A percentile compares a stretch with the other conserved stretches of the same genome.
phyloP scores from a whole-genome alignment of 2,888 invertebrate genomes.

The Philonicus albiceps region DNA sequence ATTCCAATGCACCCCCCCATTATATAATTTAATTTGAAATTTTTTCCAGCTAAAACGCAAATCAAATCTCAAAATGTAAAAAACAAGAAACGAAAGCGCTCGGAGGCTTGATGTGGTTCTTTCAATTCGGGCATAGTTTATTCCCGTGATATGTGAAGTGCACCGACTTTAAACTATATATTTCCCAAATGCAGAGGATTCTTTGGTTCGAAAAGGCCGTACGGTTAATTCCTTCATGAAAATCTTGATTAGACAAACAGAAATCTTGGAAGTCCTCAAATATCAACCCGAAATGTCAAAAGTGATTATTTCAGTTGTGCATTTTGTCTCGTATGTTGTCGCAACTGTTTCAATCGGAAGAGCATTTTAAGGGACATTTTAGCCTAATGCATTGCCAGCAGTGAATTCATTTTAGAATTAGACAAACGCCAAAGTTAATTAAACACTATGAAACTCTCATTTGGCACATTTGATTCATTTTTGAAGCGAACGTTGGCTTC shows the following conservation, averaged over 20 bases:
- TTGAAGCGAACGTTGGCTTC: too few species aligned
- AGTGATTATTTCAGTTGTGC: neutral
- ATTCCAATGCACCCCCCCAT: conserved; percentile 92
- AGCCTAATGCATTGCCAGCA: neutral
- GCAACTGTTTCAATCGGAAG: neutral
- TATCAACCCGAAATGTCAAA: conserved; percentile 20
- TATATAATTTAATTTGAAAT: conserved; percentile 56
- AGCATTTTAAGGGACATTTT: neutral
- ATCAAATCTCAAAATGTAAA: conserved; percentile 30
- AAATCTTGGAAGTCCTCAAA: neutral
- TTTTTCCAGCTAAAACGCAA: neutral
- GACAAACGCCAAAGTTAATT: neutral
- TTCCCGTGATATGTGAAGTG: conserved; percentile 17
- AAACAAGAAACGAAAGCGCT: conserved; percentile 22
- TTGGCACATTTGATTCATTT: too few species aligned
- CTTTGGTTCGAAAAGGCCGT: neutral
- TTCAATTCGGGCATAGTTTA: conserved; percentile 38
- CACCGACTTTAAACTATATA: neutral
- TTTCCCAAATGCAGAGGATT: neutral
- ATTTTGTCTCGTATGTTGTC: neutral
- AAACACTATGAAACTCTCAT: too few species aligned
- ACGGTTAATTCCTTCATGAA: neutral
- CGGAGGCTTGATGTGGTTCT: neutral
- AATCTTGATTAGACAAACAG: neutral
- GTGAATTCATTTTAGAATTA: neutral